Base-by-base conservation (phyloP, 2,797 vertebrate genomes). In the Fistularia commersonii region DNA sequence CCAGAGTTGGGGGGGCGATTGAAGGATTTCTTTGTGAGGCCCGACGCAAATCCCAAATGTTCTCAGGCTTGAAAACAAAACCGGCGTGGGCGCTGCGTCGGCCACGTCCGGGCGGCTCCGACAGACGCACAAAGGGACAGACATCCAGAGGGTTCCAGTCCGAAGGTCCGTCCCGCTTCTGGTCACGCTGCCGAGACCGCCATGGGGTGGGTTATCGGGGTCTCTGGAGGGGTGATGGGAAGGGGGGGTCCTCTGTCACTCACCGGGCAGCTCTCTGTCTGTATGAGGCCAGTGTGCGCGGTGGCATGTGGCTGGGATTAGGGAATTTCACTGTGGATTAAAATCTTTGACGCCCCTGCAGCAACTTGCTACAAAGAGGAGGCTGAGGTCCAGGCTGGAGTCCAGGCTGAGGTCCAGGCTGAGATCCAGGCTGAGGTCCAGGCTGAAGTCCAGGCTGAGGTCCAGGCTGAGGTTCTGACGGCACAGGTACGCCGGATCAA, bases 281-380 rank as follows among this genome's bases (percentile, higher is more conserved):
- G 45, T 54, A 77, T 74, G 74, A 66, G 65, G 58, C 64, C 69
- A 53, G 81, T 69, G 81, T 83, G 76, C 75, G 80, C 54, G 46
- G 64, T 78, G 82, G 77, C 92, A 88, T 80, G 80, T 90, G 92
- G 88, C 87, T 86, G 73, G 83, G 90, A 92, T 93, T 92, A 91
- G 76, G 74, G 77, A 67, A 89, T 82, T 87, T 92, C 85, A 89
- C 60, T 85, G 66, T 86, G 89, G 86, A 88, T 91, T 91, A 90
- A 84, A 42, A 74, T 73, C 80, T 77, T 84, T 84, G 44, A 34
- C 69, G 69, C 68, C 51, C 79, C 58, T 57, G 75, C 69, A 69
- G 77, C 72, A 58, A 74, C 76, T 76, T 32, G 67, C 48, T 72
- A 31, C 62, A 64, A 55, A 66, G 79, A 54, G 41, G 53, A 66